These are phyloP conservation scores for Dasyurus viverrinus DNA, from an alignment of 2,113 vertebrate genomes.

Conservation along the genomic window DNA sequence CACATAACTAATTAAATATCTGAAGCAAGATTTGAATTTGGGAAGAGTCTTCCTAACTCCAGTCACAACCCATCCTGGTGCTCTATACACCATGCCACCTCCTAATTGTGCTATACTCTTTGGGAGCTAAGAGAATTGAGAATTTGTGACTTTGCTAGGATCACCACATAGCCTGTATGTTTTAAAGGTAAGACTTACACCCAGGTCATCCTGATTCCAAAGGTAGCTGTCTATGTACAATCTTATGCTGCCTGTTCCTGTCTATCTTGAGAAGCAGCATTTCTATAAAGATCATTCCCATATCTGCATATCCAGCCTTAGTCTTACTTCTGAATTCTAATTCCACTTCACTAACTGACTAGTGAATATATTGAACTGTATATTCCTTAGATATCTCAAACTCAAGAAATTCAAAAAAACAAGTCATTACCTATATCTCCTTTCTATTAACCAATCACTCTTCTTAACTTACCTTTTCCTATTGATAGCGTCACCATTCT, in stretches of 20 bases:
- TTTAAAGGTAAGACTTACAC: not conserved
- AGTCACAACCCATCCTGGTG: too few relatives aligned
- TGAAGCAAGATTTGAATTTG: too few relatives aligned
- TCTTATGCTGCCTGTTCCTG: not conserved
- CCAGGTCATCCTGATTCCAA: not conserved
- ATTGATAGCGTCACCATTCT: too few relatives aligned
- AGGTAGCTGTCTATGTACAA: not conserved
- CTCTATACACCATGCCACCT: too few relatives aligned
- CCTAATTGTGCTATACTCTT: too few relatives aligned
- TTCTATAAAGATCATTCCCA: not conserved
- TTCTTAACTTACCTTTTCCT: not conserved
- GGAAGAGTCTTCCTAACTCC: too few relatives aligned
- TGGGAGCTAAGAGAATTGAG: too few relatives aligned
- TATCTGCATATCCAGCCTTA: not conserved
- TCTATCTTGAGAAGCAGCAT: too few relatives aligned
- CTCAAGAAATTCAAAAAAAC: not conserved
- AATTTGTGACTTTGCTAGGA: not conserved
- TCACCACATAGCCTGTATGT: not conserved
- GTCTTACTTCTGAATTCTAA: not conserved
- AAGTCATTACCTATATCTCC: not conserved
- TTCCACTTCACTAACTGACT: not conserved
- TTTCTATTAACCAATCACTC: not conserved
- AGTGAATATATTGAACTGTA: not conserved
- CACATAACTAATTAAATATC: too few relatives aligned
- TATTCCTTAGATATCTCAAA: not conserved